Percentiles rank a stretch among this genome's conserved stretches.
Evolutionary conservation across 2,888 invertebrate species (phyloP).

Genomic region (Cremastinae sp.): DNA sequence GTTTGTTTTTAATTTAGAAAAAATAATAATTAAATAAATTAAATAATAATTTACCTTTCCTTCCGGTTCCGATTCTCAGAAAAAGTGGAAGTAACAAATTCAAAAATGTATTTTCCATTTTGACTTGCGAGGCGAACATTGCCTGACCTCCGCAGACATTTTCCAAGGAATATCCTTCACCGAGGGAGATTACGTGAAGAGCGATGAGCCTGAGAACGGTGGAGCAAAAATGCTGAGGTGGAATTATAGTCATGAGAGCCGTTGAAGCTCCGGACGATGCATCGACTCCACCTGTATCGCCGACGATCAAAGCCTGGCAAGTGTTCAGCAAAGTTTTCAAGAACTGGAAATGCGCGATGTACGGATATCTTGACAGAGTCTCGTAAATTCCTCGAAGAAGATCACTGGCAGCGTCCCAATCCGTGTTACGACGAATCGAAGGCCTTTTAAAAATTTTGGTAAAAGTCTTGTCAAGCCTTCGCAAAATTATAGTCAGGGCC

Average conservation of each 20-base stretch:
- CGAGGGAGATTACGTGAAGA: slow-evolving; percentile 95
- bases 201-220: slow-evolving; percentile 97
- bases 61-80: slow-evolving; percentile 95
- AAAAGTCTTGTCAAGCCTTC: slow-evolving; percentile 97
- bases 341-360: slow-evolving; percentile 97
- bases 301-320: slow-evolving; percentile 91
- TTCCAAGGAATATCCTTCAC: slow-evolving; percentile 94
- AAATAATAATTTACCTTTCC: slow-evolving; percentile 87
- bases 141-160: slow-evolving; percentile 96
- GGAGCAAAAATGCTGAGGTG: slow-evolving; percentile 97
- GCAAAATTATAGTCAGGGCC: slow-evolving; percentile 93
- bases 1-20: not conserved
- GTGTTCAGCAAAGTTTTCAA: slow-evolving; percentile 93
- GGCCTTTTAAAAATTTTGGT: slow-evolving; percentile 98
- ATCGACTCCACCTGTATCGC: slow-evolving; percentile 88
- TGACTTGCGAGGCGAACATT: slow-evolving; percentile 93
- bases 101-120: slow-evolving; percentile 97
- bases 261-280: slow-evolving; percentile 90
- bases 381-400: slow-evolving; percentile 96
- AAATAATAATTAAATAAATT: not conserved
- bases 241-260: slow-evolving; percentile 93
- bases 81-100: slow-evolving; percentile 98
- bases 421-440: slow-evolving; percentile 94
- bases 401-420: slow-evolving; percentile 98
- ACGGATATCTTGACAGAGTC: slow-evolving; percentile 95